These are phyloP conservation scores for Chaenogobius annularis DNA, from an alignment of 2,113 vertebrate species.

Conservation along the genomic window DNA sequence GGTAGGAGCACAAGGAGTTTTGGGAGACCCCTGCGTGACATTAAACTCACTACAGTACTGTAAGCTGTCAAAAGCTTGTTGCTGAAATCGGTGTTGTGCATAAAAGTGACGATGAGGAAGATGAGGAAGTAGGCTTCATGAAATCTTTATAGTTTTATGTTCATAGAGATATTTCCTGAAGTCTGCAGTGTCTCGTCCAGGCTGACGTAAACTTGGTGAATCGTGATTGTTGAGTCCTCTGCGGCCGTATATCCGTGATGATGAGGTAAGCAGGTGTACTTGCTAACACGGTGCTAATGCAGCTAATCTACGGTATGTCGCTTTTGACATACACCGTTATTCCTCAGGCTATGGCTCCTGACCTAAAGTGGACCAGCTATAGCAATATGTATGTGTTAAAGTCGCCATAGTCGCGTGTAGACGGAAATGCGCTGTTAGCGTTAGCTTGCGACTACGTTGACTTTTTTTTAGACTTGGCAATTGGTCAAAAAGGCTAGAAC, in stretches of 20 bases:
- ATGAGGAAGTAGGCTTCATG: conserved; percentile 3
- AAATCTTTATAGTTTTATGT: conserved; percentile 12
- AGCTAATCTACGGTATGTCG: conserved; percentile 29
- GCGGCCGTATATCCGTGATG: conserved; percentile 57
- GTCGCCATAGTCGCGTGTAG: not conserved
- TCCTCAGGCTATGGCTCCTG: conserved; percentile 6
- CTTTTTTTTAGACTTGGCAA: not conserved
- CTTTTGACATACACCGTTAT: not conserved
- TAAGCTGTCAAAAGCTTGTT: conserved; percentile 81
- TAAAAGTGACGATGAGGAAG: conserved; percentile 51
- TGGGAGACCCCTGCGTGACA: conserved; percentile 17
- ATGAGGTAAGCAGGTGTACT: conserved; percentile 75
- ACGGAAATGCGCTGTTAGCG: not conserved
- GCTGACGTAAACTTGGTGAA: conserved; percentile 52
- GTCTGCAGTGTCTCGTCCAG: conserved; percentile 37
- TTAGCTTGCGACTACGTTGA: conserved; percentile 3
- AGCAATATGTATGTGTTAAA: not conserved
- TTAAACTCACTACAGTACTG: conserved; percentile 55
- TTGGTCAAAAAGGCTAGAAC: not conserved
- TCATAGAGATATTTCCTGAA: not conserved
- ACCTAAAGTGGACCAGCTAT: conserved; percentile 11
- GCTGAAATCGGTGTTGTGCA: conserved; percentile 70
- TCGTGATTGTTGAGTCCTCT: conserved; percentile 55
- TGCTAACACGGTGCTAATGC: conserved; percentile 42
- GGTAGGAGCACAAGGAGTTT: not conserved